Conservation (phyloP, 2,888 invertebrate species). For the Heliconius hortense region DNA sequence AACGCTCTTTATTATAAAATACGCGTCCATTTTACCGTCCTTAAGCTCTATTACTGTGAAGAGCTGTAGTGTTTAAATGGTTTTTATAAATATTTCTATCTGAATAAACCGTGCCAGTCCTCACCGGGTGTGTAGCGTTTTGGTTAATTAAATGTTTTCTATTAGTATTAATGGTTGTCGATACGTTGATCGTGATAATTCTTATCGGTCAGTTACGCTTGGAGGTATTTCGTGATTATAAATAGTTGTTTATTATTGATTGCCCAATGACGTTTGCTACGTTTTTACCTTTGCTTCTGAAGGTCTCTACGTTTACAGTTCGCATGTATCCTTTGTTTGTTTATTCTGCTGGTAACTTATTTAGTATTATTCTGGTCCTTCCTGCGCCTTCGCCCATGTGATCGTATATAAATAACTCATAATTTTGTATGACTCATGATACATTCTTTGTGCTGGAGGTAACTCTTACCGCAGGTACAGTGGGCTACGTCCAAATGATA, state of each 20-base stretch:
- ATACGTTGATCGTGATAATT: slow-evolving; percentile 28
- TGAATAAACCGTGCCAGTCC: slow-evolving; percentile 12
- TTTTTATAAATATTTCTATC: slow-evolving; percentile 20
- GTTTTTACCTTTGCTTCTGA: slow-evolving; percentile 20
- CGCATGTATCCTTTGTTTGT: slow-evolving; percentile 34
- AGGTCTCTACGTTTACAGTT: slow-evolving; percentile 27
- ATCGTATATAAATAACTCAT: neutral
- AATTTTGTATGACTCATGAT: neutral
- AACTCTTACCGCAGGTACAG: neutral
- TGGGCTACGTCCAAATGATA: neutral
- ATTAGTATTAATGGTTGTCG: slow-evolving; percentile 28
- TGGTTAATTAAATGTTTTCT: slow-evolving; percentile 31
- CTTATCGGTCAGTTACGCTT: slow-evolving; percentile 33
- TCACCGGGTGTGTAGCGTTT: slow-evolving; percentile 23
- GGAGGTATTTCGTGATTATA: slow-evolving; percentile 13
- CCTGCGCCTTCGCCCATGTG: neutral
- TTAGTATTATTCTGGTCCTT: neutral
- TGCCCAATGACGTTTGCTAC: slow-evolving; percentile 22
- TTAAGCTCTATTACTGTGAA: slow-evolving; percentile 51
- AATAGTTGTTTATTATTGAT: slow-evolving; percentile 33
- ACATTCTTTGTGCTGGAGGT: neutral
- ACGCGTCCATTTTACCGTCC: slow-evolving; percentile 70
- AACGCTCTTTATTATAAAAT: slow-evolving; percentile 54
- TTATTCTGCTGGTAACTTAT: neutral
- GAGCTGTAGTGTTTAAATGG: slow-evolving; percentile 50